Evolutionary conservation across 2,888 invertebrate genomes (phyloP).

Genomic region (Sphecodes monilicornis): DNA sequence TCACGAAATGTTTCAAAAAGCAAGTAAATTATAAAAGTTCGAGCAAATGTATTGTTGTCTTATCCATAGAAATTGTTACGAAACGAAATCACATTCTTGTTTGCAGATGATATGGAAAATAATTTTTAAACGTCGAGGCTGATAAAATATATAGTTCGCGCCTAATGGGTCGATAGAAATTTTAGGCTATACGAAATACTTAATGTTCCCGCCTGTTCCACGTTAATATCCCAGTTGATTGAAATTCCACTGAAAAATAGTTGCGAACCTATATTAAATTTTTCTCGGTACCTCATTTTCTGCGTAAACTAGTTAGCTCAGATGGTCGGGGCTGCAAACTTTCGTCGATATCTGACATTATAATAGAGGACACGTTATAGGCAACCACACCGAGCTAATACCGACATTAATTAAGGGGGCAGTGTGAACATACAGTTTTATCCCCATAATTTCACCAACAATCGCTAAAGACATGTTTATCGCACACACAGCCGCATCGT

Average conservation of each 20-base stretch:
- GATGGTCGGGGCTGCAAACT: slow-evolving; percentile 30
- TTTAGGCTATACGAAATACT: neutral
- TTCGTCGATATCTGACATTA: slow-evolving; percentile 57
- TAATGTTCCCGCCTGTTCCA: neutral
- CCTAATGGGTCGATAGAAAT: neutral
- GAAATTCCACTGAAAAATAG: slow-evolving; percentile 36
- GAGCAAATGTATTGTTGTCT: too few relatives aligned
- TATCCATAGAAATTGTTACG: neutral
- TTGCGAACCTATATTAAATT: slow-evolving; percentile 36
- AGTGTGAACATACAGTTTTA: neutral
- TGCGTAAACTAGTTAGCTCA: slow-evolving; percentile 15
- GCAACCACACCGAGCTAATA: neutral
- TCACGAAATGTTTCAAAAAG: neutral
- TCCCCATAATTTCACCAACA: neutral
- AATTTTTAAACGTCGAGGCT: neutral
- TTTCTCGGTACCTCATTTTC: slow-evolving; percentile 13
- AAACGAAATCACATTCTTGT: neutral
- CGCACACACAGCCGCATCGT: neutral
- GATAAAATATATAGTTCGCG: neutral
- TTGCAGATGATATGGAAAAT: neutral
- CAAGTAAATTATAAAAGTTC: neutral
- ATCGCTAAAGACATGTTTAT: neutral
- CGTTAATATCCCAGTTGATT: slow-evolving; percentile 20
- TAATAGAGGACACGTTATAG: slow-evolving; percentile 39
- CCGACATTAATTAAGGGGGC: neutral